A percentile compares a stretch with the other conserved stretches of the same genome.
These are phyloP conservation scores for Odontophorus gujanensis DNA, from an alignment of 2,113 vertebrate genomes.

Conservation along the genomic window DNA sequence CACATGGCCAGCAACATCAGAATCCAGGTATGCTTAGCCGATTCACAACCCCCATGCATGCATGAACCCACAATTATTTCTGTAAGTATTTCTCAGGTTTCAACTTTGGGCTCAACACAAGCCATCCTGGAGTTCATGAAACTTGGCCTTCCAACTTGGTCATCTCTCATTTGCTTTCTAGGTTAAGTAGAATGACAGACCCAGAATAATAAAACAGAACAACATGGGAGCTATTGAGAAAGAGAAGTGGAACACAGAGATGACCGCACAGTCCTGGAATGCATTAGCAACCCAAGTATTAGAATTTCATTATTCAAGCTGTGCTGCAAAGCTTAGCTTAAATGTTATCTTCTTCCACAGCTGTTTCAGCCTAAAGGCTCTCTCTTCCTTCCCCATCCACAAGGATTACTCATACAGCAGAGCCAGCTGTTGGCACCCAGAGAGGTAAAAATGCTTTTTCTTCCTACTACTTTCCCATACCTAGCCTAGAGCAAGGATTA, in stretches of 20 bases:
- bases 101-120: not conserved
- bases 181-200: slow-evolving; percentile 58
- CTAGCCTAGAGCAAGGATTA: not conserved
- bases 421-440: not conserved
- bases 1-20: not conserved
- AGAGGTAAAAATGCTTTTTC: not conserved
- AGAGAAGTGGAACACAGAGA: slow-evolving; percentile 16
- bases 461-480: not conserved
- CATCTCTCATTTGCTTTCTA: slow-evolving; percentile 24
- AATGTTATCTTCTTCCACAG: slow-evolving; percentile 43
- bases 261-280: slow-evolving; percentile 57
- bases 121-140: not conserved
- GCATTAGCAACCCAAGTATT: slow-evolving; percentile 22
- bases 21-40: not conserved
- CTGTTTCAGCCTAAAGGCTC: not conserved
- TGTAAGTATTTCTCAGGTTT: slow-evolving; percentile 37
- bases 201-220: slow-evolving; percentile 49
- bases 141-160: not conserved
- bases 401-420: not conserved
- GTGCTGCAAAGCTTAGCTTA: slow-evolving; percentile 32
- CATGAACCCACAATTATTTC: slow-evolving; percentile 9
- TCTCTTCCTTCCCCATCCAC: not conserved
- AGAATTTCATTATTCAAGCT: slow-evolving; percentile 7
- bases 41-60: not conserved
- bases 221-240: slow-evolving; percentile 29